Conservation (phyloP, 2,797 vertebrate genomes). For the Galago senegalensis region DNA sequence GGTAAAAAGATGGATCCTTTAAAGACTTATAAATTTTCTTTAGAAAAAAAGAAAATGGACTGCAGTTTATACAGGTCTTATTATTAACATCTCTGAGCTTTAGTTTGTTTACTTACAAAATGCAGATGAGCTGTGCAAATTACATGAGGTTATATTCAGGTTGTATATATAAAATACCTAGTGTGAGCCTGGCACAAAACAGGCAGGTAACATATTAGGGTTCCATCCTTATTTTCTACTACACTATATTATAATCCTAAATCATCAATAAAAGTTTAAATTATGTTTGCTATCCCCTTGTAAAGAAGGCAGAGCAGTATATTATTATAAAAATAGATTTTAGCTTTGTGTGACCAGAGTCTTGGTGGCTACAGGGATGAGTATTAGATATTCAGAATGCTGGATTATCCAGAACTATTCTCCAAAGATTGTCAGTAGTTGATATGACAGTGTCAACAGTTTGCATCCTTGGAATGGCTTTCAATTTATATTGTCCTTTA, state of each 20-base stretch:
- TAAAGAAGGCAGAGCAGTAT: neutral
- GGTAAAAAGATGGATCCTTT: too few species aligned
- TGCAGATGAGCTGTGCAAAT: neutral
- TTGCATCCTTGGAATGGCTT: neutral
- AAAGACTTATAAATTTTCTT: too few species aligned
- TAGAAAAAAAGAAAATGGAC: neutral
- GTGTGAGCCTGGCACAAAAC: neutral
- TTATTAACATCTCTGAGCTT: neutral
- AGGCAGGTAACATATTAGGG: neutral
- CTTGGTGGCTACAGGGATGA: neutral
- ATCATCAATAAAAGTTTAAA: neutral
- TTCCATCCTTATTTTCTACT: constrained; percentile 4
- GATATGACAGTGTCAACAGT: neutral
- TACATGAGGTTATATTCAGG: neutral
- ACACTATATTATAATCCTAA: neutral
- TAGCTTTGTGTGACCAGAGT: neutral
- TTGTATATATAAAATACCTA: neutral
- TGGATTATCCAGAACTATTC: constrained; percentile 10
- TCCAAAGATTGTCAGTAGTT: neutral
- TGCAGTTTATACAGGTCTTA: neutral
- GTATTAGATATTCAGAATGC: neutral
- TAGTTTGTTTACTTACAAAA: constrained; percentile 29
- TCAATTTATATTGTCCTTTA: neutral
- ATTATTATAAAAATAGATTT: constrained; percentile 32
- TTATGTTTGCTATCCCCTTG: neutral